Base-by-base conservation (phyloP, 2,888 invertebrate species). In the Ypsolopha sequella region DNA sequence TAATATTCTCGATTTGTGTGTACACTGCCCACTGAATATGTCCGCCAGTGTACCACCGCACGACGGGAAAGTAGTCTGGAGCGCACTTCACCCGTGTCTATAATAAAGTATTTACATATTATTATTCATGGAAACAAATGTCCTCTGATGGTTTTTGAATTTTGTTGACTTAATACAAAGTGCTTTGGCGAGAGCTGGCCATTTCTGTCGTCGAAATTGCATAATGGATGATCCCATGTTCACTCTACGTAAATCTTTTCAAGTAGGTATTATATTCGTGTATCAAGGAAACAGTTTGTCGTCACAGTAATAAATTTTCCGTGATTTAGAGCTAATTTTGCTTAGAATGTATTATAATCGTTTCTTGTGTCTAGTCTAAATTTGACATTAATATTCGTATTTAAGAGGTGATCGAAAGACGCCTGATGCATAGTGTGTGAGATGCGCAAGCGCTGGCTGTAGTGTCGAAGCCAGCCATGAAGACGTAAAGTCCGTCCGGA, bases 51-150 rank as follows among this genome's bases (percentile, higher is more conserved):
- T 56, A 54, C 34, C 4, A 24, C 39, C 36, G 51, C 53, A 47
- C 51, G 54, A 47, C 53, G 57, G 57, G 55, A 56, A 57, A 59
- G 56, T 57, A 52, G 54, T 55, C 56, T 51, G 52, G 41, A 49
- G 41, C 36, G 41, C 44, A 39, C 51, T 48, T 46, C 36, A 49
- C 53, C 48, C 57, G 54, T 61, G 61, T 61, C 64, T 68, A 73
- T 73, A 74, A 73, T 73, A 79, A 75, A 68, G 70, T 70, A 81
- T 79, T 77, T 74, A 78, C 77, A 79, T 80, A 78, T 73, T 79
- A 76, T 76, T 79, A 80, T 80, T 80, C 80, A 80, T 78, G 79
- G 74, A 76, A 81, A 81, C 81, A 81, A 82, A 81, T 81, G 79
- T 77, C 72, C 70, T 67, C 71, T 73, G 73, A 81, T 76, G 77